Evolutionary conservation across 2,888 invertebrate species (phyloP).

Genomic region (Rhorus exstirpatorius): DNA sequence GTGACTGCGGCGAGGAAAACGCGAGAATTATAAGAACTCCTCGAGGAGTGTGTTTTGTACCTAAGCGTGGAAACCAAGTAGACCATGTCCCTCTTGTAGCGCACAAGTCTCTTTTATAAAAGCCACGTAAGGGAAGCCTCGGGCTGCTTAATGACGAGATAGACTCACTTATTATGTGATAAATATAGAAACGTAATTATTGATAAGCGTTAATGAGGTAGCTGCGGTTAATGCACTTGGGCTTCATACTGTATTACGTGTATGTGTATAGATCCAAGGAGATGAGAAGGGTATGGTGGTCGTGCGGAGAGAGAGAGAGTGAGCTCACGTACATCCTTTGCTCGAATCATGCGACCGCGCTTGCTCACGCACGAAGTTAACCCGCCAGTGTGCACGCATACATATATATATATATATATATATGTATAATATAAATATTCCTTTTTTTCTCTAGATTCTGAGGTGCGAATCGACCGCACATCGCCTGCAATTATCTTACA

Average conservation of each 20-base stretch:
- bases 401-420: slow-evolving; percentile 12
- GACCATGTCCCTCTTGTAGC: slow-evolving; percentile 77
- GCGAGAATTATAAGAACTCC: slow-evolving; percentile 63
- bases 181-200: slow-evolving; percentile 85
- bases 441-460: slow-evolving; percentile 71
- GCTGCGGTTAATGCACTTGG: slow-evolving; percentile 73
- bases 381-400: slow-evolving; percentile 75
- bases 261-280: slow-evolving; percentile 48
- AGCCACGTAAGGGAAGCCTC: slow-evolving; percentile 71
- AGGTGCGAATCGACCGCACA: slow-evolving; percentile 62
- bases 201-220: slow-evolving; percentile 84
- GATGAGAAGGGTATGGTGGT: slow-evolving; percentile 53
- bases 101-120: slow-evolving; percentile 48
- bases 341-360: slow-evolving; percentile 78
- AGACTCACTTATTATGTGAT: slow-evolving; percentile 82
- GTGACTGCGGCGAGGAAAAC: slow-evolving; percentile 66
- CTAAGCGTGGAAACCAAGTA: slow-evolving; percentile 74
- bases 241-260: slow-evolving; percentile 47
- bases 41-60: slow-evolving; percentile 36
- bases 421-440: no score
- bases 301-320: slow-evolving; percentile 55
- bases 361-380: slow-evolving; percentile 82
- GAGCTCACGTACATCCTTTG: slow-evolving; percentile 78
- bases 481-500: slow-evolving; percentile 60
- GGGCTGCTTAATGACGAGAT: slow-evolving; percentile 81